Evolutionary conservation across 2,113 vertebrate genomes (phyloP).

Genomic region (Fregata magnificens): DNA sequence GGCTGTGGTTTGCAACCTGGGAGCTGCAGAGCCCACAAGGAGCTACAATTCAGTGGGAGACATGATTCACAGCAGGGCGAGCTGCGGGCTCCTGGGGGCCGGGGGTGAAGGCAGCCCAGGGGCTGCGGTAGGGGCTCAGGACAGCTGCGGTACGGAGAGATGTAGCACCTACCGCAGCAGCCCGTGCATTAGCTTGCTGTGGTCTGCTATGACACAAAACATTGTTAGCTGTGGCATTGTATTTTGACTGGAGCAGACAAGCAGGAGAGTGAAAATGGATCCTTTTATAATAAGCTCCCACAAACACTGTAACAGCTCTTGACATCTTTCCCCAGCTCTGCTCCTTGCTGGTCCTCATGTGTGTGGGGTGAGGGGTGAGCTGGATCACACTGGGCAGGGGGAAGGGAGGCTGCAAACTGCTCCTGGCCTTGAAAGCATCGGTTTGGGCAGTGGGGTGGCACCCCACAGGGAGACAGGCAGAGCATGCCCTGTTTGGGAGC

Average conservation of each 20-base stretch:
- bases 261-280: conserved; percentile 40
- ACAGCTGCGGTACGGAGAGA: neutral
- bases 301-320: neutral
- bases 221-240: neutral
- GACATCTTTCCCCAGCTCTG: neutral
- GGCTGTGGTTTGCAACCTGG: neutral
- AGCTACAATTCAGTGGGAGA: neutral
- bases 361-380: rapidly evolving
- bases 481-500: rapidly evolving
- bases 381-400: neutral
- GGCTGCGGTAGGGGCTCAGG: neutral
- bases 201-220: neutral
- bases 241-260: conserved; percentile 44
- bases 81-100: neutral
- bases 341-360: neutral
- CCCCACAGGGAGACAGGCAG: neutral
- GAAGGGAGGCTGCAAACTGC: neutral
- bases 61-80: neutral
- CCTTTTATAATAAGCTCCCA: neutral
- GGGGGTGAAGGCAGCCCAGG: neutral
- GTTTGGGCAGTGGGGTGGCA: neutral
- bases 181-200: neutral
- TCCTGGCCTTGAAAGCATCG: neutral
- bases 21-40: neutral
- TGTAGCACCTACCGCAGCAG: neutral